A percentile compares a stretch with the other conserved stretches of the same genome.
Evolutionary conservation across 2,797 vertebrate species (phyloP).

Genomic region (Microcaecilia unicolor): DNA sequence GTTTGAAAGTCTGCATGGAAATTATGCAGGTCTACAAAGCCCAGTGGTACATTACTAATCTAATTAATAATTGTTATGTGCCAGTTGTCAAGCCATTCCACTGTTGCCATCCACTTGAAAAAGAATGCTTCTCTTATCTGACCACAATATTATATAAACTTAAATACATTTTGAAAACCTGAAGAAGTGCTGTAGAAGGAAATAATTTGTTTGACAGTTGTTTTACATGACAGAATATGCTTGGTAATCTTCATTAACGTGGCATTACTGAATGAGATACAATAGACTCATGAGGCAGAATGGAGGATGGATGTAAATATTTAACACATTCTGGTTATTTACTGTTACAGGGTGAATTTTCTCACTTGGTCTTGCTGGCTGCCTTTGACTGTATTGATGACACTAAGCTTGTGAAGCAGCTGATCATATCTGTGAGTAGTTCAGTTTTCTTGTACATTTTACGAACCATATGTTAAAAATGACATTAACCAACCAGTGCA

Average conservation of each 20-base stretch:
- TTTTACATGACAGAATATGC: not conserved
- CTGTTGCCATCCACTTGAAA: slow-evolving; percentile 2
- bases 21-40: no score
- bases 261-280: not conserved
- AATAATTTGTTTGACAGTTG: not conserved
- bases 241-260: no score
- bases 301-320: not conserved
- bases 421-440: slow-evolving; percentile 80
- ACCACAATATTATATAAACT: no score
- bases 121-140: not conserved
- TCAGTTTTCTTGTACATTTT: not conserved
- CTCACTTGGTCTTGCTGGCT: slow-evolving; percentile 80
- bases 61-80: no score
- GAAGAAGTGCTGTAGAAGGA: not conserved
- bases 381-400: slow-evolving; percentile 95
- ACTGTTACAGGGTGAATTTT: slow-evolving; percentile 78
- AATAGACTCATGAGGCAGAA: not conserved
- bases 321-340: slow-evolving; percentile 1
- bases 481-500: not conserved
- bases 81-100: no score
- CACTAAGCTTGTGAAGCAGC: slow-evolving; percentile 88
- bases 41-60: no score
- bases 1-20: no score
- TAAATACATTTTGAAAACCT: no score
- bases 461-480: not conserved